A percentile compares a stretch with the other conserved stretches of the same genome.
Conservation (phyloP, 2,113 vertebrate genomes). For the Plectropomus leopardus region DNA sequence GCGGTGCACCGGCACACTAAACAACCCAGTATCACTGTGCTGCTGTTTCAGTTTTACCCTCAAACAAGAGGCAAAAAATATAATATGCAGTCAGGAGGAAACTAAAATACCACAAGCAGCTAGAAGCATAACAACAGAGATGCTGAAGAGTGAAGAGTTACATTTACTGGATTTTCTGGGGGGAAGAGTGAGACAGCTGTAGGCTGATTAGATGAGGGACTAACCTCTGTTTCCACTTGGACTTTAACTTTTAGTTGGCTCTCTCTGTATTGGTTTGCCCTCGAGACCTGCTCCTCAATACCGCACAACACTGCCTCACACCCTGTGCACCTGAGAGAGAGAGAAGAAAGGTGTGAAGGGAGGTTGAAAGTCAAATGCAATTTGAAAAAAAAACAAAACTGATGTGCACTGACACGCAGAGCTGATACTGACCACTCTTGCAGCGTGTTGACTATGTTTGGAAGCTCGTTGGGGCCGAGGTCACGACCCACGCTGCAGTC, state of each 20-base stretch:
- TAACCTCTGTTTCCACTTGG: conserved; percentile 97
- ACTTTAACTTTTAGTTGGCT: conserved; percentile 96
- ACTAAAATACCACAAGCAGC: conserved; percentile 54
- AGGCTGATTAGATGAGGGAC: conserved; percentile 50
- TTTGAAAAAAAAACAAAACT: no score
- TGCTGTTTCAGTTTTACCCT: not conserved
- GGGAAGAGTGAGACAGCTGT: not conserved
- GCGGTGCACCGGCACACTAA: no score
- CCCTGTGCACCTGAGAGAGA: conserved; percentile 91
- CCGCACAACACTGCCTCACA: conserved; percentile 95
- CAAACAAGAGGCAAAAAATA: not conserved
- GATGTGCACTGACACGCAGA: conserved; percentile 4
- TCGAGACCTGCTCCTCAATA: conserved; percentile 95
- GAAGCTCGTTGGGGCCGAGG: conserved; percentile 95
- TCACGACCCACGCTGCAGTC: conserved; percentile 97
- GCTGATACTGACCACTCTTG: conserved; percentile 92
- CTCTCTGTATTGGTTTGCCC: conserved; percentile 96
- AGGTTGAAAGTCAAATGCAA: not conserved
- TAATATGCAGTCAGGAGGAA: conserved; percentile 37
- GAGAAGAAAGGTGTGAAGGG: not conserved
- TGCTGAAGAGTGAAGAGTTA: conserved; percentile 22
- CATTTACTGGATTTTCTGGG: conserved; percentile 32
- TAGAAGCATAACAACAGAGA: conserved; percentile 26
- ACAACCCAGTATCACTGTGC: no score
- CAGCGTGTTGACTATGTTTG: conserved; percentile 93